Percentiles rank a stretch among this genome's conserved stretches.
phyloP scores from a whole-genome alignment of 2,113 vertebrate genomes.

The Uria aalge region DNA sequence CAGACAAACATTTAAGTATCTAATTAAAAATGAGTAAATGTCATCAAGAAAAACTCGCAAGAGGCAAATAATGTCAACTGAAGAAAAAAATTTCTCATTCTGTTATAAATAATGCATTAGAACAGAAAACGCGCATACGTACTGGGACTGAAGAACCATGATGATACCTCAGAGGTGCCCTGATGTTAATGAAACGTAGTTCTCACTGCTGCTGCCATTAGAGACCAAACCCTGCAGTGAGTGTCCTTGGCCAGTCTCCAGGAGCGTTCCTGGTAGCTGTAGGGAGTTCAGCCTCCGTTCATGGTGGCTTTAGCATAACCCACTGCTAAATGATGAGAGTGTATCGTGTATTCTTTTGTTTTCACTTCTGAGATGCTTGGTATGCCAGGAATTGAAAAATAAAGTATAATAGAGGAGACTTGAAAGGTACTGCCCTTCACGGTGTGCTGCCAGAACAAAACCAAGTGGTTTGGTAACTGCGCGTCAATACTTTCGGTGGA shows the following conservation, averaged over 20 bases:
- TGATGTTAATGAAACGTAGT: neutral
- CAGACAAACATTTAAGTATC: neutral
- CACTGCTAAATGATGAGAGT: neutral
- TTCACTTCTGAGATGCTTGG: neutral
- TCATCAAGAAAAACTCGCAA: neutral
- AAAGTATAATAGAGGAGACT: accelerated
- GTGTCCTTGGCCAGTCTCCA: neutral
- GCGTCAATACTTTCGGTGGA: accelerated
- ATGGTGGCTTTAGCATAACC: neutral
- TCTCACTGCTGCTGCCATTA: neutral
- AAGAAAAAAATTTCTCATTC: neutral
- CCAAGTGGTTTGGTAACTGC: neutral
- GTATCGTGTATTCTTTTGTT: neutral
- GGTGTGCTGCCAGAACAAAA: neutral
- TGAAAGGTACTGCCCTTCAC: neutral
- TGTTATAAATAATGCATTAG: neutral
- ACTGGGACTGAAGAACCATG: neutral
- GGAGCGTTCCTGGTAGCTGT: neutral
- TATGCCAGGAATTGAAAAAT: neutral
- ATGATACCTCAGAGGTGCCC: neutral
- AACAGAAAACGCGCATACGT: neutral
- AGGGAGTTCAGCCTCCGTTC: neutral
- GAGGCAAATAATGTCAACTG: neutral
- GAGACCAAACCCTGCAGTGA: neutral
- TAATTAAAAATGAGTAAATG: conserved; percentile 14